Evolutionary conservation across 92 coral and sea anemone genomes (phyloP).

Genomic region (Blastomussa wellsi): DNA sequence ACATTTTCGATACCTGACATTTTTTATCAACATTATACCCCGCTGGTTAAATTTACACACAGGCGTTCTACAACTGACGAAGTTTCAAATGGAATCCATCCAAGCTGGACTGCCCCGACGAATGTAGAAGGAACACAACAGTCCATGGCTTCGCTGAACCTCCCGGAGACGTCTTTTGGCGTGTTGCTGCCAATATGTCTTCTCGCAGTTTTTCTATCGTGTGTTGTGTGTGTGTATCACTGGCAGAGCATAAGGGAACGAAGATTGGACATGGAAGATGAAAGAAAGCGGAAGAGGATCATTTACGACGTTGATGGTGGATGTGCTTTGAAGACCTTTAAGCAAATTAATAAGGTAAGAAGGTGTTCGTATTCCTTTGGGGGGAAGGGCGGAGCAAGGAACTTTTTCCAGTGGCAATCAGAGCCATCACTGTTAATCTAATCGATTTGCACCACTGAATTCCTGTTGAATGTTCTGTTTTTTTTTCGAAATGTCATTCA

Average conservation of each 20-base stretch:
- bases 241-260: constrained; percentile 50
- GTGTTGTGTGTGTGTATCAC: constrained; percentile 47
- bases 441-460: no score
- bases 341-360: constrained; percentile 23
- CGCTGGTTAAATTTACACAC: background rate
- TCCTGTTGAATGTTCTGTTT: no score
- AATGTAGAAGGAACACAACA: background rate
- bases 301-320: constrained; percentile 1
- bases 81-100: background rate
- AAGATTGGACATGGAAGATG: constrained; percentile 38
- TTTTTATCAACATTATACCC: background rate
- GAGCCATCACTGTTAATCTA: no score
- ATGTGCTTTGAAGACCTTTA: constrained; percentile 12
- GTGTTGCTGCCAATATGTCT: constrained; percentile 43
- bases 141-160: background rate
- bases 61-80: background rate
- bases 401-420: no score
- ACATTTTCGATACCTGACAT: background rate
- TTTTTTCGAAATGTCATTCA: no score
- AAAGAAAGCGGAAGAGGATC: constrained; percentile 20
- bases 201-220: constrained; percentile 46
- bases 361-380: background rate
- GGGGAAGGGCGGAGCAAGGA: no score
- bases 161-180: constrained; percentile 11
- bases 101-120: background rate